phyloP scores from a whole-genome alignment of 2,888 invertebrate genomes.

The Heliconius cydno region DNA sequence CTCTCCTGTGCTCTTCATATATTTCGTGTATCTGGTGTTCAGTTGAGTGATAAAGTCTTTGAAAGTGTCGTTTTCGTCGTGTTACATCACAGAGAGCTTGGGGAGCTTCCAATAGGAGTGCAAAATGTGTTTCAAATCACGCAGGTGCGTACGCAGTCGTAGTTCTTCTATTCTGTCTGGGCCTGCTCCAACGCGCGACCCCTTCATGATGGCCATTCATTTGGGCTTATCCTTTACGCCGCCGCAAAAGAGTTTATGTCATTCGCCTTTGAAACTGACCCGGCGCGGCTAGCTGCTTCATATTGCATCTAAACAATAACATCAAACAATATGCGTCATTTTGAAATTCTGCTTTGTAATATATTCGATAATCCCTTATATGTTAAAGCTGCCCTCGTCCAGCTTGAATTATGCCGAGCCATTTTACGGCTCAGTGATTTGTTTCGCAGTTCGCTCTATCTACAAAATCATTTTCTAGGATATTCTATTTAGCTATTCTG shows the following conservation, averaged over 20 bases:
- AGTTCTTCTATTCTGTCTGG: slow-evolving; percentile 92
- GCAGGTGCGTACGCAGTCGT: slow-evolving; percentile 99
- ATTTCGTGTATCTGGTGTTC: slow-evolving; percentile 74
- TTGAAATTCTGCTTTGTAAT: slow-evolving; percentile 38
- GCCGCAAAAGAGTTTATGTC: slow-evolving; percentile 82
- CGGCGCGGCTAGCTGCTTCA: slow-evolving; percentile 65
- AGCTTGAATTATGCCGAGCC: slow-evolving; percentile 35
- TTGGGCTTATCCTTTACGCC: slow-evolving; percentile 83
- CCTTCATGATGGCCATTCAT: slow-evolving; percentile 83
- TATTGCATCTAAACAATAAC: slow-evolving; percentile 75
- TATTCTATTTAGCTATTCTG: slow-evolving; percentile 42
- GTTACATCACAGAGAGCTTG: slow-evolving; percentile 80
- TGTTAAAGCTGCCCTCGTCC: slow-evolving; percentile 36
- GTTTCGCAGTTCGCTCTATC: slow-evolving; percentile 2
- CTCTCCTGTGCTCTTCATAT: slow-evolving; percentile 73
- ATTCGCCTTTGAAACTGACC: slow-evolving; percentile 76
- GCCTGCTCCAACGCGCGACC: slow-evolving; percentile 91
- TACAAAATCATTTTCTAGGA: slow-evolving; percentile 36
- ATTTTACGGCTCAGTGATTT: slow-evolving; percentile 33
- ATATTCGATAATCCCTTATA: slow-evolving; percentile 33
- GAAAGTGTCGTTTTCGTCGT: slow-evolving; percentile 79
- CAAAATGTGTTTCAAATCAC: slow-evolving; percentile 85
- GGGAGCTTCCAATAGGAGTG: slow-evolving; percentile 74
- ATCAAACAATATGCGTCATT: slow-evolving; percentile 53
- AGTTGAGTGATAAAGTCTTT: slow-evolving; percentile 69